Evolutionary conservation across 2,888 invertebrate species (phyloP).

Genomic region (Amblyjoppa fuscipennis): DNA sequence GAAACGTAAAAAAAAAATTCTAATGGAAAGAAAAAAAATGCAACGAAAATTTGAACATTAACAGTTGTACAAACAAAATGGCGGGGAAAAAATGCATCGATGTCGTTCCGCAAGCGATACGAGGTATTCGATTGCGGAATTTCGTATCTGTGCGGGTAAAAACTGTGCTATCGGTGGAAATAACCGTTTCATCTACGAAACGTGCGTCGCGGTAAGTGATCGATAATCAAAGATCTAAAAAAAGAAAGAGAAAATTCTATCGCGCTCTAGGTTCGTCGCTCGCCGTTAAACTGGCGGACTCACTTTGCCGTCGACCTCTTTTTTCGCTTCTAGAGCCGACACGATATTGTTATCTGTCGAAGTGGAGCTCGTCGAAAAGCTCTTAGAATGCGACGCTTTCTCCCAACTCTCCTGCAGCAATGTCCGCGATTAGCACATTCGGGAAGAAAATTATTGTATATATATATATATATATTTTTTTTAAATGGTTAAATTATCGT

Average conservation of each 20-base stretch:
- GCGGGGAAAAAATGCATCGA: not conserved
- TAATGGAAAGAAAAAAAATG: too few species aligned
- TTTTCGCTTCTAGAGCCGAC: conserved; percentile 87
- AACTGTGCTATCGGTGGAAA: not conserved
- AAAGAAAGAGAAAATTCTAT: conserved; percentile 31
- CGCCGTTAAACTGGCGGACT: conserved; percentile 72
- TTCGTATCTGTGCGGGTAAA: not conserved
- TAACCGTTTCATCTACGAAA: not conserved
- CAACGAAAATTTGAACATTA: not conserved
- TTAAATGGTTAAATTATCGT: not conserved
- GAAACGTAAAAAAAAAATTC: too few species aligned
- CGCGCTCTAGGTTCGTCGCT: conserved; percentile 38
- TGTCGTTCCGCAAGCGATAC: not conserved
- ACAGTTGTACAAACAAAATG: not conserved
- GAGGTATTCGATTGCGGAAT: not conserved
- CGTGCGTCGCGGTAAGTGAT: conserved; percentile 17
- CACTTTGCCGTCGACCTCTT: conserved; percentile 84
- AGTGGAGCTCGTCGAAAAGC: conserved; percentile 88
- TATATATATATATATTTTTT: not conserved
- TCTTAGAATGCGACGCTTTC: conserved; percentile 88
- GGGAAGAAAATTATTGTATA: not conserved
- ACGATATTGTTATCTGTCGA: conserved; percentile 88
- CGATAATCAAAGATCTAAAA: not conserved
- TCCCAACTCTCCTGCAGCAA: conserved; percentile 87
- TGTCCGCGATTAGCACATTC: not conserved